phyloP scores from a whole-genome alignment of 1,140 invertebrate genomes.

The Drosophila melanogaster region DNA sequence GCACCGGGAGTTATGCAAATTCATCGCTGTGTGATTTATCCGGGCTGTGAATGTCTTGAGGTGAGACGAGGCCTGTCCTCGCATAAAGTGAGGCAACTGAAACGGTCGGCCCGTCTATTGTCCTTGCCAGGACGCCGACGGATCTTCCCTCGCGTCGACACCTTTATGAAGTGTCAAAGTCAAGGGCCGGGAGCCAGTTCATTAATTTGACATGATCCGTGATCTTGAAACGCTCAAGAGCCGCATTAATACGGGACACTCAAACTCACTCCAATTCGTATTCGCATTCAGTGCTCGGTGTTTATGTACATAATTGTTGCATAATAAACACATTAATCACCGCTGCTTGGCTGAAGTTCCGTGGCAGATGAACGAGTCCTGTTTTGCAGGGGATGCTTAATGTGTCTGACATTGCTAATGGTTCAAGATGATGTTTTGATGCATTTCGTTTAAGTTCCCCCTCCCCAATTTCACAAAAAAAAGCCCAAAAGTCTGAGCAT shows the following conservation, averaged over 20 bases:
- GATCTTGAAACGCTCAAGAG: constrained; percentile 59
- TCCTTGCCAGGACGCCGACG: constrained; percentile 42
- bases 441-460: constrained; percentile 12
- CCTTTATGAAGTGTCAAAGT: constrained; percentile 81
- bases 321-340: constrained; percentile 79
- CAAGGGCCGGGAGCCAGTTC: constrained; percentile 67
- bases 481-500: constrained; percentile 27
- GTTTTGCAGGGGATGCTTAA: constrained; percentile 12
- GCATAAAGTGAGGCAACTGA: constrained; percentile 73
- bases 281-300: constrained; percentile 43
- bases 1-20: constrained; percentile 65
- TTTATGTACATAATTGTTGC: constrained; percentile 79
- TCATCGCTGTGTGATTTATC: constrained; percentile 61
- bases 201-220: constrained; percentile 79
- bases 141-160: constrained; percentile 55
- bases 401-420: constrained; percentile 58
- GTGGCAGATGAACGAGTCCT: constrained; percentile 28
- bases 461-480: neutral
- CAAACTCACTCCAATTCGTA: constrained; percentile 37
- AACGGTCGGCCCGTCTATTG: constrained; percentile 54
- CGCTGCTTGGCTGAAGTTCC: constrained; percentile 7
- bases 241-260: constrained; percentile 38
- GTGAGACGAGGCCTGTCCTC: constrained; percentile 34
- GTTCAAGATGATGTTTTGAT: constrained; percentile 66
- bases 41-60: constrained; percentile 36